Conservation (phyloP, 2,113 vertebrate species). For the Irena cyanogastra region DNA sequence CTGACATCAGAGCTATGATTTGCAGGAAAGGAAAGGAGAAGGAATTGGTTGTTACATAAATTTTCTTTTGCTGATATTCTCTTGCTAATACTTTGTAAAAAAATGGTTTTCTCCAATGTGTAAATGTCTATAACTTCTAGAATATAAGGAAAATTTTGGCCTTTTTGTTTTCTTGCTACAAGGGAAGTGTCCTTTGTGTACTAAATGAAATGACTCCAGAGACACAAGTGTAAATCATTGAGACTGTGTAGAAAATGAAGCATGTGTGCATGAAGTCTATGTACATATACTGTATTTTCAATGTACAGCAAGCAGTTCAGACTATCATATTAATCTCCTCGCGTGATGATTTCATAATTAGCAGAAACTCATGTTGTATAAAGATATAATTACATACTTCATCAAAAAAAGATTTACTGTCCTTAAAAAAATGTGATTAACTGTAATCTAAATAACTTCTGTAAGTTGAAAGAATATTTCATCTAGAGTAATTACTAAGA, state of each 20-base stretch:
- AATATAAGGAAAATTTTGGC: background rate
- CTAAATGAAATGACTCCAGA: background rate
- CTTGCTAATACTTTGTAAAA: background rate
- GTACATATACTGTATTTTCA: background rate
- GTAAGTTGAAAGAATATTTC: background rate
- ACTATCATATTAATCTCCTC: slow-evolving; percentile 17
- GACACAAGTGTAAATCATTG: background rate
- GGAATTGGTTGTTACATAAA: background rate
- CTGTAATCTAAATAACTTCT: slow-evolving; percentile 6
- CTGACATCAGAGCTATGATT: background rate
- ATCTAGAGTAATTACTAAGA: slow-evolving; percentile 1
- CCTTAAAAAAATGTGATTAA: background rate
- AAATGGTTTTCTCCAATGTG: background rate
- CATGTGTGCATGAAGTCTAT: background rate
- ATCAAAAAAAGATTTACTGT: background rate
- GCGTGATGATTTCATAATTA: slow-evolving; percentile 40
- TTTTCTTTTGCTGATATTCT: background rate
- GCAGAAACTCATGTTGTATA: background rate
- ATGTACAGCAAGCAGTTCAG: background rate
- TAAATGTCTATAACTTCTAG: background rate
- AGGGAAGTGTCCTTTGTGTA: background rate
- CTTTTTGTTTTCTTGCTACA: background rate
- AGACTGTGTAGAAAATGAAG: background rate
- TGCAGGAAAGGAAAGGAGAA: background rate
- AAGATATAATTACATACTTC: slow-evolving; percentile 17